These are phyloP conservation scores for Apostichopus japonicus DNA, from an alignment of 35 echinoderm and acorn worm genomes.

Conservation along the genomic window DNA sequence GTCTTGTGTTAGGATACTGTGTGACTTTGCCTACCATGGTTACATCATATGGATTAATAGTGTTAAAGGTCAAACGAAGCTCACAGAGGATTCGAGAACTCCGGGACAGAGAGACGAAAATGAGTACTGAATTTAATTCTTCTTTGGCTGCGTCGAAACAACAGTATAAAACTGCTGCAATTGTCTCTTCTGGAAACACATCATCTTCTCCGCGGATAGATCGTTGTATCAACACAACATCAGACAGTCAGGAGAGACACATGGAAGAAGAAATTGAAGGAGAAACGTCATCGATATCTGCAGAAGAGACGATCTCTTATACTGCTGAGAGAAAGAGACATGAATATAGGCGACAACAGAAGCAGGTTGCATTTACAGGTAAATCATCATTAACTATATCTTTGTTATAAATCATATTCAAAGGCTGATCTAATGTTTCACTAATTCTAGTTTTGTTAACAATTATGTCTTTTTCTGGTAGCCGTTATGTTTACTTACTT, in stretches of 20 bases:
- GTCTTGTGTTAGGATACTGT: not conserved
- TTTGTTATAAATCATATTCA: too few species aligned
- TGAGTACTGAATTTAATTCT: not conserved
- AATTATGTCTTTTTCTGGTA: too few species aligned
- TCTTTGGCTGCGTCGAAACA: not conserved
- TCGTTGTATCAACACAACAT: too few species aligned
- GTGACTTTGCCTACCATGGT: not conserved
- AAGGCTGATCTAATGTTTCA: too few species aligned
- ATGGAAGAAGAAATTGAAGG: not conserved
- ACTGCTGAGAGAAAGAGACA: not conserved
- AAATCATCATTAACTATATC: not conserved
- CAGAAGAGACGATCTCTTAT: not conserved
- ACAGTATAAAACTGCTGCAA: not conserved
- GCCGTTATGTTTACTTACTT: too few species aligned
- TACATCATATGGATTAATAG: not conserved
- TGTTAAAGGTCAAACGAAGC: not conserved
- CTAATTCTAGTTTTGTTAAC: too few species aligned
- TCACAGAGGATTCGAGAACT: not conserved
- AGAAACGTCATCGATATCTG: not conserved
- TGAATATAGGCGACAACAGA: not conserved
- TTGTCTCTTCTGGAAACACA: not conserved
- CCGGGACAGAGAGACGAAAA: not conserved
- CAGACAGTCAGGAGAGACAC: not conserved
- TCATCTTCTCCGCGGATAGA: not conserved
- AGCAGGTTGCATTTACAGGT: conserved; percentile 1